Evolutionary conservation across 2,113 vertebrate species (phyloP).

Genomic region (Haliaeetus leucogaster): DNA sequence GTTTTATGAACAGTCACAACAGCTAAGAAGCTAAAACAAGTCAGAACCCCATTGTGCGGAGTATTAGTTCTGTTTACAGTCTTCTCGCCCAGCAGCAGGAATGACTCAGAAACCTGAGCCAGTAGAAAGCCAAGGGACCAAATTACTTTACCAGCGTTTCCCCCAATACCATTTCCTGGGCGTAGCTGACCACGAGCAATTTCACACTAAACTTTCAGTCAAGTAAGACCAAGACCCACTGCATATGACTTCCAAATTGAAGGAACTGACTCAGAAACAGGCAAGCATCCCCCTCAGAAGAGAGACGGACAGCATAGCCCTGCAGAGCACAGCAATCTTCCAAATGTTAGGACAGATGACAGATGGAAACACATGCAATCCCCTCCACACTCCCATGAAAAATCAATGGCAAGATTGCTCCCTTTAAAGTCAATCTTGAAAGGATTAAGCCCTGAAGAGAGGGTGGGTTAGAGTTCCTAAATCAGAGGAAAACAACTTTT

Average conservation of each 20-base stretch:
- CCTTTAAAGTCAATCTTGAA: background rate
- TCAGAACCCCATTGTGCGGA: constrained; percentile 60
- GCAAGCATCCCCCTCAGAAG: background rate
- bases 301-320: background rate
- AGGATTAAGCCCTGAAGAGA: background rate
- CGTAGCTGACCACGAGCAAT: background rate
- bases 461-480: background rate
- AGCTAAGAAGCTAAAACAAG: constrained; percentile 66
- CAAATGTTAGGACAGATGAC: background rate
- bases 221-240: background rate
- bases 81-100: constrained; percentile 11
- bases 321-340: background rate
- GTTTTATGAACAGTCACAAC: constrained; percentile 67
- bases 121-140: background rate
- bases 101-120: constrained; percentile 6
- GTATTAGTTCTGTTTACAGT: constrained; percentile 21
- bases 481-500: background rate
- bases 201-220: background rate
- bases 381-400: background rate
- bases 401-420: background rate
- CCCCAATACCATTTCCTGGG: background rate
- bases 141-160: background rate
- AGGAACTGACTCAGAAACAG: background rate
- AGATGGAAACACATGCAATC: background rate
- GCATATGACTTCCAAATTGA: background rate